These are phyloP conservation scores for Eupithecia abbreviata DNA, from an alignment of 2,888 invertebrate genomes.

Conservation along the genomic window DNA sequence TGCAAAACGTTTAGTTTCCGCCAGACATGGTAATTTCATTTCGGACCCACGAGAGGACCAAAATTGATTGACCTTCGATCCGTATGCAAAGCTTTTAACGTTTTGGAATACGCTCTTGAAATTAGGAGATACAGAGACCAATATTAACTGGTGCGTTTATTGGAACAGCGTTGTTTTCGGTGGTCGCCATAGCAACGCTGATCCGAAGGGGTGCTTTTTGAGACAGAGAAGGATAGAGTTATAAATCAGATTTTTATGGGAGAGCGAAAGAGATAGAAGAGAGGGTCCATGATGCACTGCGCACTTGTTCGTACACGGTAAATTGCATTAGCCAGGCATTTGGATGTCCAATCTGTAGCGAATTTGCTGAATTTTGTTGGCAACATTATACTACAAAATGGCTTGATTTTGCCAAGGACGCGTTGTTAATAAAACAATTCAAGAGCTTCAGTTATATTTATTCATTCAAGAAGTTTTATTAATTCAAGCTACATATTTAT, in stretches of 20 bases:
- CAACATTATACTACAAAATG: not conserved
- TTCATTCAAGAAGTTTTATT: no score
- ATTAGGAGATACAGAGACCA: conserved; percentile 55
- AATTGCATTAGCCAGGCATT: conserved; percentile 75
- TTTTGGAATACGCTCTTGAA: conserved; percentile 39
- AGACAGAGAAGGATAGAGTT: conserved; percentile 47
- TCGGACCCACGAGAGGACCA: conserved; percentile 48
- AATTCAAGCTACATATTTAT: no score
- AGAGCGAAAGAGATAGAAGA: conserved; percentile 51
- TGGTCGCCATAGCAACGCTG: conserved; percentile 73
- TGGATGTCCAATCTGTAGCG: conserved; percentile 54
- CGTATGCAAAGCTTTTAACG: conserved; percentile 42
- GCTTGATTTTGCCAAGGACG: not conserved
- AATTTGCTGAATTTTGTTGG: conserved; percentile 23
- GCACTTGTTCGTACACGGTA: conserved; percentile 67
- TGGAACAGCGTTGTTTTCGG: conserved; percentile 69
- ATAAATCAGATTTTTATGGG: conserved; percentile 17
- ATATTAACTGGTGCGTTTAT: conserved; percentile 56
- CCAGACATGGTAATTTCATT: conserved; percentile 50
- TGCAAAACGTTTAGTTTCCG: conserved; percentile 67
- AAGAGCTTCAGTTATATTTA: no score
- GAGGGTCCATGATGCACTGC: conserved; percentile 69
- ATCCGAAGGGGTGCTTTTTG: conserved; percentile 68
- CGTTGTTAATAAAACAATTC: not conserved
- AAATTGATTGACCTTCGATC: conserved; percentile 55